These are phyloP conservation scores for Palythoa caribaeorum DNA, from an alignment of 92 coral and sea anemone species.

Conservation along the genomic window DNA sequence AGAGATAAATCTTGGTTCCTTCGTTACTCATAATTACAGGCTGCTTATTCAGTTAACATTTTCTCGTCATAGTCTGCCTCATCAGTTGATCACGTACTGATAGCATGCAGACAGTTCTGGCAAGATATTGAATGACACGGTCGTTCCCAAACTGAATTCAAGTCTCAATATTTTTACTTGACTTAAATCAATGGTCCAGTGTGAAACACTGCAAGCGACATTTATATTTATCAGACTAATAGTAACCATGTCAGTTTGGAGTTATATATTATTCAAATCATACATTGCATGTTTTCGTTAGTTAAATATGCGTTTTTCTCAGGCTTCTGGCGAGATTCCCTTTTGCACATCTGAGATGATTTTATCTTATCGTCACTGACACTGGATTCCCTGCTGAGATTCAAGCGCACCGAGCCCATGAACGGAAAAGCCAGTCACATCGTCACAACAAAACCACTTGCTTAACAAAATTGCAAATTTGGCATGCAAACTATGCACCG, in stretches of 20 bases:
- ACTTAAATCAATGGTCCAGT: not conserved
- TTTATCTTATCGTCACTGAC: too few relatives aligned
- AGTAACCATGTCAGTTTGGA: too few relatives aligned
- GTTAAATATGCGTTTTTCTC: too few relatives aligned
- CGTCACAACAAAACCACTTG: not conserved
- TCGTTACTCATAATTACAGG: too few relatives aligned
- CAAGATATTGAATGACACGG: not conserved
- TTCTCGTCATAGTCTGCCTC: too few relatives aligned
- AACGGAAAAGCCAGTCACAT: not conserved
- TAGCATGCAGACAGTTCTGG: not conserved
- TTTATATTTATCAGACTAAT: too few relatives aligned
- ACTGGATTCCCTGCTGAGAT: not conserved
- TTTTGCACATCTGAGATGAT: too few relatives aligned
- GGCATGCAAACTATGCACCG: not conserved
- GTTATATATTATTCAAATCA: too few relatives aligned
- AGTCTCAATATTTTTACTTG: not conserved
- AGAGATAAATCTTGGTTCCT: too few relatives aligned
- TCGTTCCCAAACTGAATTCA: not conserved
- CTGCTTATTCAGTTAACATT: too few relatives aligned
- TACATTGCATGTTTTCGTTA: too few relatives aligned
- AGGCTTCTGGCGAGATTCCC: too few relatives aligned
- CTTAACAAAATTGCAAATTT: slow-evolving; percentile 22
- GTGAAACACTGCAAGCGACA: not conserved
- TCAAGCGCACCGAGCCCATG: not conserved
- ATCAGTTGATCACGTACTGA: not conserved